Evolutionary conservation across 2,888 invertebrate genomes (phyloP).

Genomic region (Germaria angustata): DNA sequence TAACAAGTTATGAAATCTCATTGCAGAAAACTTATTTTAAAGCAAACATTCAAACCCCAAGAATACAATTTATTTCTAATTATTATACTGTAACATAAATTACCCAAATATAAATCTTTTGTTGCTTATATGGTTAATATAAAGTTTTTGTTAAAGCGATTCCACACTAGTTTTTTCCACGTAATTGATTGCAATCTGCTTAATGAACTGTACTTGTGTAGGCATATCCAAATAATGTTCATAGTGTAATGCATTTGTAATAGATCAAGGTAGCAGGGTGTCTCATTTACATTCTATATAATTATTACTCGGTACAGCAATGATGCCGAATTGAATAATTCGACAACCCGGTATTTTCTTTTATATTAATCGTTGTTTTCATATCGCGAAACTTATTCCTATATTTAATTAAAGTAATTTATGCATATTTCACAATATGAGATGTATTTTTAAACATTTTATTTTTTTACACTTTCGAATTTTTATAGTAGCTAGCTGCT

Average conservation of each 20-base stretch:
- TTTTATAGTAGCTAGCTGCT: no score
- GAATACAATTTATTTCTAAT: not conserved
- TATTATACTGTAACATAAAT: conserved; percentile 1
- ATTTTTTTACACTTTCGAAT: no score
- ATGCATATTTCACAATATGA: no score
- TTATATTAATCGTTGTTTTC: no score
- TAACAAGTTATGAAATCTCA: not conserved
- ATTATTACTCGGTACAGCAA: not conserved
- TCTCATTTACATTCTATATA: not conserved
- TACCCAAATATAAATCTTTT: conserved; percentile 36
- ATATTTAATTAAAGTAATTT: no score
- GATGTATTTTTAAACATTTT: no score
- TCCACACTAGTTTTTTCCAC: not conserved
- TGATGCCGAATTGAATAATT: conserved; percentile 7
- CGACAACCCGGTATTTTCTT: no score
- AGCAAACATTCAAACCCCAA: not conserved
- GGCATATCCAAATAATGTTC: no score
- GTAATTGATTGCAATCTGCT: conserved; percentile 12
- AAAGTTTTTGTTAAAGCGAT: not conserved
- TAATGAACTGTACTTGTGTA: conserved; percentile 21
- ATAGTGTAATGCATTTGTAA: conserved; percentile 43
- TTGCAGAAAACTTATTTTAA: not conserved
- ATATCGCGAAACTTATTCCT: no score
- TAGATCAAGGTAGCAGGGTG: conserved; percentile 44
- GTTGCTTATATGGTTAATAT: not conserved